A percentile compares a stretch with the other conserved stretches of the same genome.
Evolutionary conservation across 1,140 invertebrate genomes (phyloP).

Genomic region (Xylocopa sonorina): DNA sequence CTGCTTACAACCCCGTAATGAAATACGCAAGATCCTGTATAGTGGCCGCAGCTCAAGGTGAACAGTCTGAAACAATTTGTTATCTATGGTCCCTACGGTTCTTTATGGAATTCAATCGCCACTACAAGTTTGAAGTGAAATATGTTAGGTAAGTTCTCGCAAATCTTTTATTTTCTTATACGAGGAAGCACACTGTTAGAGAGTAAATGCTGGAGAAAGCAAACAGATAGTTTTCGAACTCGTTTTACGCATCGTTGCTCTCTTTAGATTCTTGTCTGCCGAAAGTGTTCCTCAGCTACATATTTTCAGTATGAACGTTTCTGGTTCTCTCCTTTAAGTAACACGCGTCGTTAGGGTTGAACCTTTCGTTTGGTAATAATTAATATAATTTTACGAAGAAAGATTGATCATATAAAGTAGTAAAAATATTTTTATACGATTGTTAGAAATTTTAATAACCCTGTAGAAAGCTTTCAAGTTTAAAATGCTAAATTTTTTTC

Average conservation of each 20-base stretch:
- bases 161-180: constrained; percentile 37
- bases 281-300: constrained; percentile 23
- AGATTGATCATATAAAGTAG: not conserved
- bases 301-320: not conserved
- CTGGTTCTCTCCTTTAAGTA: not conserved
- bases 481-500: too few relatives aligned
- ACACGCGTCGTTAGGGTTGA: not conserved
- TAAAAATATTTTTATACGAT: too few relatives aligned
- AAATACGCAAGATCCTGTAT: constrained; percentile 86
- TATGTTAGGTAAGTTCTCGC: constrained; percentile 88
- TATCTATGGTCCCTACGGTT: constrained; percentile 97
- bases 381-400: too few relatives aligned
- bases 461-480: too few relatives aligned
- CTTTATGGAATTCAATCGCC: constrained; percentile 98
- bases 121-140: constrained; percentile 92
- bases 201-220: constrained; percentile 7
- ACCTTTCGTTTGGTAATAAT: not conserved
- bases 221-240: constrained; percentile 64
- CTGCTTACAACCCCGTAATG: constrained; percentile 96
- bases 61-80: constrained; percentile 93
- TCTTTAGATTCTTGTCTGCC: constrained; percentile 55
- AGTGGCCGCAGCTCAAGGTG: constrained; percentile 62
- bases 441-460: too few relatives aligned
- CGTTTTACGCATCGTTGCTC: constrained; percentile 70
- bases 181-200: constrained; percentile 5